These are phyloP conservation scores for Carterocephalus palaemon DNA, from an alignment of 2,888 invertebrate species.

Conservation along the genomic window DNA sequence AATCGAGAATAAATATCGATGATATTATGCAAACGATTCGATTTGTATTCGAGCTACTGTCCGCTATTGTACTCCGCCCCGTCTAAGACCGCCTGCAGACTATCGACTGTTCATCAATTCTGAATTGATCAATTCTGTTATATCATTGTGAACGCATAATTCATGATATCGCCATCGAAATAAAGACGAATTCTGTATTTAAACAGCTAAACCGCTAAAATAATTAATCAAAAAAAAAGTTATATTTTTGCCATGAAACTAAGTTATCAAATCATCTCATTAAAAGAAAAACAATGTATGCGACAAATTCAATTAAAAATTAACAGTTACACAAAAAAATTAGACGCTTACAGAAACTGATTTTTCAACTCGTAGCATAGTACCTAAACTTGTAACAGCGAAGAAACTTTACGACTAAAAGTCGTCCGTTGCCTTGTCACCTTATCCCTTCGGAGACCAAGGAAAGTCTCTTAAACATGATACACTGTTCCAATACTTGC, in stretches of 20 bases:
- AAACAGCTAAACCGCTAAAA: too few species aligned
- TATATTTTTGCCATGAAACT: too few species aligned
- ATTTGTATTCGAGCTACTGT: constrained; percentile 27
- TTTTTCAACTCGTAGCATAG: too few species aligned
- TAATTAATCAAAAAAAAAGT: too few species aligned
- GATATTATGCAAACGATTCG: constrained; percentile 33
- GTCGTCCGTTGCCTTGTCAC: background rate
- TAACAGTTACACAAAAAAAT: too few species aligned
- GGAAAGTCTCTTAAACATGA: constrained; percentile 32
- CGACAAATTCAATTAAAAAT: too few species aligned
- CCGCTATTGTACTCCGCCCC: constrained; percentile 4
- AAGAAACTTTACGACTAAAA: constrained; percentile 6
- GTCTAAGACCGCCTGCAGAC: constrained; percentile 11
- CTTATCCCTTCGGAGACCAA: constrained; percentile 11
- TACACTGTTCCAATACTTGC: constrained; percentile 31
- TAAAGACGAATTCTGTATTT: too few species aligned
- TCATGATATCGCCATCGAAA: constrained; percentile 19
- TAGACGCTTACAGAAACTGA: too few species aligned
- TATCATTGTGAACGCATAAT: constrained; percentile 10
- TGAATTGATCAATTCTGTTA: constrained; percentile 12
- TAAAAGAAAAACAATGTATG: too few species aligned
- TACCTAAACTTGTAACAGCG: too few species aligned
- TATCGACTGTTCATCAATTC: constrained; percentile 6
- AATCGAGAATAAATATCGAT: constrained; percentile 37
- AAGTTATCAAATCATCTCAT: too few species aligned